A percentile compares a stretch with the other conserved stretches of the same genome.
Evolutionary conservation across 2,113 vertebrate species (phyloP).

Genomic region (Oceanodroma tethys): DNA sequence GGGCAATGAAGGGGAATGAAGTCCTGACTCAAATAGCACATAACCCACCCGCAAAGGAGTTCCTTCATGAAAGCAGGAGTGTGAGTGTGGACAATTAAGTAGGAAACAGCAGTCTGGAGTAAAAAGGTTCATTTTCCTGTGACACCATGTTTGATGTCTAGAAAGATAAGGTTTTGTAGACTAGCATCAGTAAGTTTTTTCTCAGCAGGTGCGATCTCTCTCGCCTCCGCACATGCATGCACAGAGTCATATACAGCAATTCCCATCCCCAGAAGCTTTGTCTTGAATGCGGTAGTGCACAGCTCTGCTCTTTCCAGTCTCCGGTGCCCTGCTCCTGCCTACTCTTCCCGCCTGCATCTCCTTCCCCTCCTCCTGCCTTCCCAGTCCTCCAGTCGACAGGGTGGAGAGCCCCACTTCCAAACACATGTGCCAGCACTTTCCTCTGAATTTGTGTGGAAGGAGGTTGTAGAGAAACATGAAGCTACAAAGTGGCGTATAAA

Average conservation of each 20-base stretch:
- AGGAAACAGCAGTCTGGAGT: background rate
- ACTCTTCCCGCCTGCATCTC: background rate
- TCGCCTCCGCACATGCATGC: background rate
- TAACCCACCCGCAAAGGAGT: background rate
- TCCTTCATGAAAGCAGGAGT: background rate
- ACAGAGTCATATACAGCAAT: background rate
- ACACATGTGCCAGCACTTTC: background rate
- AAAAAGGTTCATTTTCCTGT: background rate
- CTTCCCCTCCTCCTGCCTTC: background rate
- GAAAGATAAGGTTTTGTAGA: background rate
- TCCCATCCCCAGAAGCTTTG: background rate
- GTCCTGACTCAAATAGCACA: background rate
- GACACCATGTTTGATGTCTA: background rate
- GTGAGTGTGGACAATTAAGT: background rate
- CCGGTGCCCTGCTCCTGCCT: background rate
- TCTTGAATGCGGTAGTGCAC: fast-evolving
- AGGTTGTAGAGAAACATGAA: background rate
- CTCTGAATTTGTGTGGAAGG: background rate
- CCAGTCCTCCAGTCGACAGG: background rate
- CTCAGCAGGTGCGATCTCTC: background rate
- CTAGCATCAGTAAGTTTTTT: background rate
- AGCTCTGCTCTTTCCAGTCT: background rate
- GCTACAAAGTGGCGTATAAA: background rate
- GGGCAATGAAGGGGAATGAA: background rate
- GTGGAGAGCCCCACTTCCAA: background rate